Evolutionary conservation across 2,888 invertebrate genomes (phyloP).

Genomic region (Nudaria mundana): DNA sequence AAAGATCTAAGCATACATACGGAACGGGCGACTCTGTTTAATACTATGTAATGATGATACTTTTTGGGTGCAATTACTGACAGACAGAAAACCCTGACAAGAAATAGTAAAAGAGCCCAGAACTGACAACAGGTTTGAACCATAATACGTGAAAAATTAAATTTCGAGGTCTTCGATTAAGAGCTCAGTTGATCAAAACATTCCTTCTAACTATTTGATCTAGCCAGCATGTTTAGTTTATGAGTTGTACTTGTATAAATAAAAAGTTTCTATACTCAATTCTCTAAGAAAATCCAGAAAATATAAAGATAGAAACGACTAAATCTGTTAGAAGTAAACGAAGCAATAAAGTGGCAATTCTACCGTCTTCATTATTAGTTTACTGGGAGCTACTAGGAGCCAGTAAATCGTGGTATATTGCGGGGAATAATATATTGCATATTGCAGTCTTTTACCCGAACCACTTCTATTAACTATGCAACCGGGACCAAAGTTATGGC

Average conservation of each 20-base stretch:
- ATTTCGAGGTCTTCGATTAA: too few species aligned
- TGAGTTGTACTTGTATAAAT: neutral
- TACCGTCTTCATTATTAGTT: conserved; percentile 5
- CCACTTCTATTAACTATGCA: conserved; percentile 11
- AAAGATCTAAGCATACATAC: too few species aligned
- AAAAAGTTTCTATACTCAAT: neutral
- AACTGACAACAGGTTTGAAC: too few species aligned
- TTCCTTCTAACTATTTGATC: too few species aligned
- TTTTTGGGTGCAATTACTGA: too few species aligned
- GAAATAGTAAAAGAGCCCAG: too few species aligned
- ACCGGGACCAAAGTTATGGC: conserved; percentile 1
- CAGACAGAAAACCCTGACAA: too few species aligned
- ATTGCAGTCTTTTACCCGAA: conserved; percentile 9
- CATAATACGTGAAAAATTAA: too few species aligned
- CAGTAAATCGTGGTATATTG: conserved; percentile 19
- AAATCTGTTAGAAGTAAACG: neutral
- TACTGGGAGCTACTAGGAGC: conserved; percentile 9
- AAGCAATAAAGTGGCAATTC: neutral
- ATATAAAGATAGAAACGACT: neutral
- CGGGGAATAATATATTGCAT: conserved; percentile 14
- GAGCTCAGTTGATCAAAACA: too few species aligned
- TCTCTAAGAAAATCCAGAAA: neutral
- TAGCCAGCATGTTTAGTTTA: too few species aligned
- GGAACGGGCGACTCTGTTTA: too few species aligned
- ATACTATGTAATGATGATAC: too few species aligned